phyloP scores from a whole-genome alignment of 2,888 invertebrate genomes.

The Euproctis similis region DNA sequence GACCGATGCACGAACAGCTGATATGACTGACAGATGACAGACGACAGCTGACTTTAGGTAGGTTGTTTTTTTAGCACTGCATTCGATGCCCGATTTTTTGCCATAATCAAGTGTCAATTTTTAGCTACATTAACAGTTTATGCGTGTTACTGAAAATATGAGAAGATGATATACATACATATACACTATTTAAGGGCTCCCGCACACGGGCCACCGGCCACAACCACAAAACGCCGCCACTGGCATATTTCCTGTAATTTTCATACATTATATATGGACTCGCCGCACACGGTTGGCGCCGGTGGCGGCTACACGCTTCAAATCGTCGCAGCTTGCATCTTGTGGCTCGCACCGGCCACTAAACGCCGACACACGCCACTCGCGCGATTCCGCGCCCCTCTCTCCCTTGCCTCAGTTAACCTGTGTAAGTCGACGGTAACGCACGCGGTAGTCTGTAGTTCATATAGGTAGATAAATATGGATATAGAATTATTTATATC shows the following conservation, averaged over 20 bases:
- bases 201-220: conserved; percentile 1
- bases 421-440: conserved; percentile 11
- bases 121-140: no score
- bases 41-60: no score
- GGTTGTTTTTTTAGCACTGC: no score
- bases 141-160: no score
- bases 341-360: conserved; percentile 14
- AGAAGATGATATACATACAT: no score
- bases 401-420: conserved; percentile 12
- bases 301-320: conserved; percentile 16
- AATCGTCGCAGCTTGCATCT: conserved; percentile 9
- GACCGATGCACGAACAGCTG: no score
- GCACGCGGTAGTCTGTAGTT: conserved; percentile 13
- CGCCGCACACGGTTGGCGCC: conserved; percentile 16
- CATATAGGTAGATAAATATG: conserved; percentile 9
- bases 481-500: conserved; percentile 18
- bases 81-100: no score
- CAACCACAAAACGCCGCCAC: conserved; percentile 1
- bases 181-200: no score
- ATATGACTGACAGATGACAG: no score
- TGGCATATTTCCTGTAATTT: conserved; percentile 1
- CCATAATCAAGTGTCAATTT: no score
- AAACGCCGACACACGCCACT: conserved; percentile 1
- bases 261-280: background rate
- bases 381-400: conserved; percentile 8